Conservation (phyloP, 2,797 vertebrate species). For the Loriculus beryllinus region DNA sequence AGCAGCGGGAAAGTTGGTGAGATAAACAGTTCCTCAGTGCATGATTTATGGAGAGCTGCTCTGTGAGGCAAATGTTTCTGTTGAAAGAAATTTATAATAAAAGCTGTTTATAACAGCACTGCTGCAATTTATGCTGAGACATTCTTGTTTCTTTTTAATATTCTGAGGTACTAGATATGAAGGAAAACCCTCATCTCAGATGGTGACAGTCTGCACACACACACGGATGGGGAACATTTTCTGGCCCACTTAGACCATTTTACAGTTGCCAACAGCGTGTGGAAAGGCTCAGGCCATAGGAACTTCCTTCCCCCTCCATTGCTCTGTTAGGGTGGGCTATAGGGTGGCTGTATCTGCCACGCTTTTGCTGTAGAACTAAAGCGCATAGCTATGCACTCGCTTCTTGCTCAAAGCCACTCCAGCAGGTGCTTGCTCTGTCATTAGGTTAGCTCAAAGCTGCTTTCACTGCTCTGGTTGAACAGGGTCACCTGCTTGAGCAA, state of each 20-base stretch:
- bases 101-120: background rate
- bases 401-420: background rate
- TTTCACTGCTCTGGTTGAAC: background rate
- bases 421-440: rapidly evolving
- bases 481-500: background rate
- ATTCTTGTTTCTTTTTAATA: background rate
- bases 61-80: background rate
- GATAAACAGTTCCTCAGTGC: background rate
- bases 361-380: rapidly evolving
- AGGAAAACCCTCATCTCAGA: rapidly evolving
- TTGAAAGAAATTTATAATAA: background rate
- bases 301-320: background rate
- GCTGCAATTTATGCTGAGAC: background rate
- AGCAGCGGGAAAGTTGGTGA: constrained; percentile 4
- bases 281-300: background rate
- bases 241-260: background rate
- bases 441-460: background rate
- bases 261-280: background rate
- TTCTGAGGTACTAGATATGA: background rate
- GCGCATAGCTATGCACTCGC: rapidly evolving
- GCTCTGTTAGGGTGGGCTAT: background rate
- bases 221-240: background rate
- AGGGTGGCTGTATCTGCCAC: background rate
- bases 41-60: background rate
- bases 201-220: background rate